These are phyloP conservation scores for Masticophis lateralis DNA, from an alignment of 2,797 vertebrate species.

Conservation along the genomic window DNA sequence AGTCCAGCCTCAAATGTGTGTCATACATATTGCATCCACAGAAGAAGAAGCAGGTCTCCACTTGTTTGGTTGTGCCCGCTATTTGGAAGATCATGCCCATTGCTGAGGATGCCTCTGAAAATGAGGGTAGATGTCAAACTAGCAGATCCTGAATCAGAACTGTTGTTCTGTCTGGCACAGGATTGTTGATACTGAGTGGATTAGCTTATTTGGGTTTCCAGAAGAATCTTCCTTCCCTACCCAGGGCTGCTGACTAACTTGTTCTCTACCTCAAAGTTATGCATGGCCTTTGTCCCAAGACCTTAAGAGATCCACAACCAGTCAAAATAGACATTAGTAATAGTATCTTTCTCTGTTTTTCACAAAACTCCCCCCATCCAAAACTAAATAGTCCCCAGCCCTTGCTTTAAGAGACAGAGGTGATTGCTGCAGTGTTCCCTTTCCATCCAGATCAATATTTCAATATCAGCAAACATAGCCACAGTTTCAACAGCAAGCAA, in stretches of 20 bases:
- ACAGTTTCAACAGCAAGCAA: background rate
- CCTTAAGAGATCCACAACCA: background rate
- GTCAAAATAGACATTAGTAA: background rate
- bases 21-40: background rate
- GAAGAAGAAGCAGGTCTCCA: background rate
- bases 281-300: background rate
- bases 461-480: background rate
- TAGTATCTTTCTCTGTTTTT: background rate
- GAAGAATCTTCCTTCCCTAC: background rate
- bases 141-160: background rate
- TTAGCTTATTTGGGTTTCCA: background rate
- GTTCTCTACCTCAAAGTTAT: background rate
- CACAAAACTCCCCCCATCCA: background rate
- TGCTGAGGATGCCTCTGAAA: background rate
- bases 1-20: background rate
- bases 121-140: background rate
- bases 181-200: background rate
- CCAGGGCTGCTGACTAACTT: background rate
- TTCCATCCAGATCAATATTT: background rate
- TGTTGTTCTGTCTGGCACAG: background rate
- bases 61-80: background rate
- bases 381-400: background rate
- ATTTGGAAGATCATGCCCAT: background rate
- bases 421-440: background rate
- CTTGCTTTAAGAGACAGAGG: background rate